Evolutionary conservation across 2,888 invertebrate genomes (phyloP), one percentile per base, ranked within the genome.

Genomic region (Tenodera sinensis): DNA sequence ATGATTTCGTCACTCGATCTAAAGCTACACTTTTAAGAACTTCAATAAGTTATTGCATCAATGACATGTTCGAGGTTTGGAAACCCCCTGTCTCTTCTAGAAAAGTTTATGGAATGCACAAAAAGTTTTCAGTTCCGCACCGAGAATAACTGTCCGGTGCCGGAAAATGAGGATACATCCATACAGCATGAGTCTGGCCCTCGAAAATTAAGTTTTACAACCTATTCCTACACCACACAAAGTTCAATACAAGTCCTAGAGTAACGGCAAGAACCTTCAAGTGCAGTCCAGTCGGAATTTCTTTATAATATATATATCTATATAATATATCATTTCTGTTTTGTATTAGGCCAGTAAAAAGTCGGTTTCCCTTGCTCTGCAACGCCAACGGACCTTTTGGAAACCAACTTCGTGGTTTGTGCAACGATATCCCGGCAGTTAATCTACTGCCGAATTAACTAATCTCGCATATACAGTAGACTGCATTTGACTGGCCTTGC

Each of bases 1-100:
- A 87, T 90, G 88, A 90, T 88, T 88, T 90, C 87, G 54, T 91
- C 90, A 91, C 91, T 91, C 89, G 47, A 90, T 90, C 91, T 91
- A 91, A 90, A 90, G 90, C 91, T 91, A 91, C 90, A 91, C 91
- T 90, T 87, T 91, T 89, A 91, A 91, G 90, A 91, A 90, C 89
- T 90, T 91, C 84, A 47, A 88, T 94, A 93, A 93, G 93, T 94
- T 94, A 94, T 94, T 94, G 94, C 94, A 94, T 94, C 93, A 93
- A 93, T 93, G 94, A 94, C 93, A 94, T 86, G 93, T 94, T 93
- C 93, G 93, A 94, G 94, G 93, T 94, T 93, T 93, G 93, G 93
- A 93, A 94, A 94, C 93, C 93, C 93, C 93, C 90, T 90, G 91
- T 91, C 90, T 90, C 91, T 90, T 90, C 90, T 90, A 91, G 90